These are phyloP conservation scores for Anthoscopus minutus DNA, from an alignment of 2,113 vertebrate genomes.

Conservation along the genomic window DNA sequence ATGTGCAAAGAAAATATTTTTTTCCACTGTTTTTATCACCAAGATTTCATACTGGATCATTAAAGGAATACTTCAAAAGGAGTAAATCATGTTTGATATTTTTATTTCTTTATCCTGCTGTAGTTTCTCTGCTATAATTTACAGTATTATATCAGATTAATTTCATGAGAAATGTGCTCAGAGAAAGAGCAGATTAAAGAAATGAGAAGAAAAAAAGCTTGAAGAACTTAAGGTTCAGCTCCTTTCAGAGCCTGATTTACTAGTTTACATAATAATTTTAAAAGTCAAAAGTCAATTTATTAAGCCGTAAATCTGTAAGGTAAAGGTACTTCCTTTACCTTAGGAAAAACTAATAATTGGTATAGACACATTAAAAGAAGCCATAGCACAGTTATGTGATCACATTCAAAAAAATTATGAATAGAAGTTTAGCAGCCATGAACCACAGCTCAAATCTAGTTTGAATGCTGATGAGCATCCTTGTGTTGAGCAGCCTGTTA, in stretches of 20 bases:
- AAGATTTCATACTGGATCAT: not conserved
- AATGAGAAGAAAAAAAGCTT: not conserved
- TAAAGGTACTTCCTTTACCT: not conserved
- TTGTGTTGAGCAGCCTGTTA: not conserved
- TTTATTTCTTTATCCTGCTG: not conserved
- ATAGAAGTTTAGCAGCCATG: not conserved
- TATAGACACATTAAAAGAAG: slow-evolving; percentile 26
- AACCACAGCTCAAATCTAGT: slow-evolving; percentile 15
- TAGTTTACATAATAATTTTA: slow-evolving; percentile 47
- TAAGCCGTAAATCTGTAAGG: slow-evolving; percentile 51
- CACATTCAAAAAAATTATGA: slow-evolving; percentile 2
- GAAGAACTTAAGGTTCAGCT: slow-evolving; percentile 13
- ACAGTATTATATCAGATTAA: not conserved
- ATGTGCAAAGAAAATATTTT: not conserved
- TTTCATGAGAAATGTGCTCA: slow-evolving; percentile 43
- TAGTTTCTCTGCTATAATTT: not conserved
- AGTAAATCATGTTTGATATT: not conserved
- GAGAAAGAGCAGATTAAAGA: slow-evolving; percentile 13
- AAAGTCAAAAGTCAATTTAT: slow-evolving; percentile 45
- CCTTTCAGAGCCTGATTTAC: slow-evolving; percentile 40
- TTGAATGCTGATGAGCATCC: slow-evolving; percentile 20
- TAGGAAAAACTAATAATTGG: slow-evolving; percentile 44
- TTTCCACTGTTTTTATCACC: not conserved
- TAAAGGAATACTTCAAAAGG: not conserved
- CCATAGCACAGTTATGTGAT: not conserved